A percentile compares a stretch with the other conserved stretches of the same genome.
phyloP scores from a whole-genome alignment of 2,113 vertebrate genomes.

The human (Homo sapiens) region DNA sequence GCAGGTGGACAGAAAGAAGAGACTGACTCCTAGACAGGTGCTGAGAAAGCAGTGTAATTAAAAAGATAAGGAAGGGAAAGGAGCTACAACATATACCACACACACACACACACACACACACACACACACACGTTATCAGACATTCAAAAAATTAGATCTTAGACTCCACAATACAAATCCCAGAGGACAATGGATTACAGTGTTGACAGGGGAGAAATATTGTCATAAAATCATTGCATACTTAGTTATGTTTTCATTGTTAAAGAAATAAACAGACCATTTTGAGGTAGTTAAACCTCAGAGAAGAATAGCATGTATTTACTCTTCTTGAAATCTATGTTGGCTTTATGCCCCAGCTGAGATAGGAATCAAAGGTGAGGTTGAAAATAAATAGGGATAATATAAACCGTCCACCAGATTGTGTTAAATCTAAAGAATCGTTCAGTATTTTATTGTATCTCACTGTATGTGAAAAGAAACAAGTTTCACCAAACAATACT shows the following conservation, averaged over 20 bases:
- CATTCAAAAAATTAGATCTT: neutral
- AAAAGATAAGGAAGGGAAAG: neutral
- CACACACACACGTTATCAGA: neutral
- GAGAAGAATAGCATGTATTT: neutral
- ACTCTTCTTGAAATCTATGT: neutral
- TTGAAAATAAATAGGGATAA: neutral
- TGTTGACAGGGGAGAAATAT: neutral
- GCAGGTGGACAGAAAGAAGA: neutral
- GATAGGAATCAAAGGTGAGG: neutral
- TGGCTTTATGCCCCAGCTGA: neutral
- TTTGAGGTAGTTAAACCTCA: neutral
- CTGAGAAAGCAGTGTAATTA: neutral
- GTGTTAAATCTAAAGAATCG: neutral
- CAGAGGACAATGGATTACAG: neutral
- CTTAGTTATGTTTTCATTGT: neutral
- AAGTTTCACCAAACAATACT: neutral
- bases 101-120: too few species aligned
- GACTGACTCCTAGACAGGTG: neutral
- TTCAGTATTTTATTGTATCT: slow-evolving; percentile 1
- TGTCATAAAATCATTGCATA: neutral
- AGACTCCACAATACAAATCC: neutral
- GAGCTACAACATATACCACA: neutral
- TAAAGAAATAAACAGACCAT: slow-evolving; percentile 24
- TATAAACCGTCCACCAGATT: neutral
- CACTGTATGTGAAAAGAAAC: neutral